Evolutionary conservation across 2,797 vertebrate genomes (phyloP).

Genomic region (Siniperca undulata): DNA sequence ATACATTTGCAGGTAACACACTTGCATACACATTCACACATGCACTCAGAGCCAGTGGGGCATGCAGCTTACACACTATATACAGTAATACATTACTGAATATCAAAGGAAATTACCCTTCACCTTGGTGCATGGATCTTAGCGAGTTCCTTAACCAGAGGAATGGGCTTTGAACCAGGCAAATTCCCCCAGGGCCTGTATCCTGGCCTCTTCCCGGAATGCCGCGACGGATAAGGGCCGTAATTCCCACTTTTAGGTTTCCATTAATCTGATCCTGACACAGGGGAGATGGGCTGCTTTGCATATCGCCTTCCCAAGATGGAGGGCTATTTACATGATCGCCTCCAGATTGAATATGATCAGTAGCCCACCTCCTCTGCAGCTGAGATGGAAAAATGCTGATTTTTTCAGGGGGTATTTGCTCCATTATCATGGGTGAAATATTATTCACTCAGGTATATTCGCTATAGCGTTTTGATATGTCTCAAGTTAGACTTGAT

Average conservation of each 20-base stretch:
- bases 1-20: conserved; percentile 68
- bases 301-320: conserved; percentile 89
- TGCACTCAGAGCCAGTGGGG: conserved; percentile 66
- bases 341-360: conserved; percentile 89
- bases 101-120: conserved; percentile 89
- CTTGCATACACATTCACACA: conserved; percentile 41
- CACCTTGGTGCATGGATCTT: conserved; percentile 86
- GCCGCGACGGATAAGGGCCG: conserved; percentile 86
- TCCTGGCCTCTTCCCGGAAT: conserved; percentile 83
- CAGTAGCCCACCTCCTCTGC: conserved; percentile 83
- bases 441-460: conserved; percentile 78
- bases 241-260: conserved; percentile 92
- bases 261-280: conserved; percentile 91
- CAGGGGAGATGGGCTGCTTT: conserved; percentile 88
- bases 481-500: conserved; percentile 77
- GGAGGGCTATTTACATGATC: conserved; percentile 89
- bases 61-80: conserved; percentile 73
- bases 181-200: conserved; percentile 84
- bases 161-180: conserved; percentile 87
- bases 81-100: conserved; percentile 82
- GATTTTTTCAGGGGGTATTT: conserved; percentile 69
- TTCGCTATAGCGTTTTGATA: conserved; percentile 64
- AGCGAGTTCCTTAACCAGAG: conserved; percentile 85
- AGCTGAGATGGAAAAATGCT: conserved; percentile 75
- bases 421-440: conserved; percentile 80